Evolutionary conservation across 2,113 vertebrate species (phyloP).

Genomic region (Lepidothrix coronata): DNA sequence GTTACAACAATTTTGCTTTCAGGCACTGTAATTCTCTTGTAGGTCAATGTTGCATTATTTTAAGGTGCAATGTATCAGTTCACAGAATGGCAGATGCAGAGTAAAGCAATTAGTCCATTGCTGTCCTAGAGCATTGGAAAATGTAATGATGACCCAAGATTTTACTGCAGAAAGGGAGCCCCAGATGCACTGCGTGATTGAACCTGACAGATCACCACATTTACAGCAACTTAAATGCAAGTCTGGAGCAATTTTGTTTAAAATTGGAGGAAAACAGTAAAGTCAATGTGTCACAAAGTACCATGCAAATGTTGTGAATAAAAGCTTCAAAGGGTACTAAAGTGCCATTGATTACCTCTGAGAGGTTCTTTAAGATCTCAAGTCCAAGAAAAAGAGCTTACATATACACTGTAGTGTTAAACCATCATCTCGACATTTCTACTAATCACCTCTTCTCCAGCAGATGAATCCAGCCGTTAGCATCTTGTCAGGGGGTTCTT

Average conservation of each 20-base stretch:
- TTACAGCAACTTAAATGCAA: slow-evolving; percentile 24
- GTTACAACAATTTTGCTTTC: neutral
- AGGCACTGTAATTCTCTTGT: neutral
- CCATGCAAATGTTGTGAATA: slow-evolving; percentile 29
- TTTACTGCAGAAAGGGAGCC: neutral
- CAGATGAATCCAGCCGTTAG: neutral
- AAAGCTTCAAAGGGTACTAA: slow-evolving; percentile 58
- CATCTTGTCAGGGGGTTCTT: neutral
- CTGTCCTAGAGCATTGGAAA: neutral
- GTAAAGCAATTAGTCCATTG: neutral
- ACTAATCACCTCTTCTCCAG: neutral
- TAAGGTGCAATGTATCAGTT: neutral
- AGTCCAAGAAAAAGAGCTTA: slow-evolving; percentile 13
- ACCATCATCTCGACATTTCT: slow-evolving; percentile 13
- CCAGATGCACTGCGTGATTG: neutral
- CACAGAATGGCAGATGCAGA: neutral
- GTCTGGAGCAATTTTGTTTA: slow-evolving; percentile 30
- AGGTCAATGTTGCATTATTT: neutral
- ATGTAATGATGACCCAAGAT: neutral
- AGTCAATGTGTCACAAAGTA: slow-evolving; percentile 53
- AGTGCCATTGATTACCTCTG: slow-evolving; percentile 60
- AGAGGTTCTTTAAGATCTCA: slow-evolving; percentile 39
- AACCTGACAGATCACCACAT: neutral
- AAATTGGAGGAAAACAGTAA: slow-evolving; percentile 48
- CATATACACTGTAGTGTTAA: neutral